Evolutionary conservation across 2,888 invertebrate genomes (phyloP).

Genomic region (Drosophila tanythrix): DNA sequence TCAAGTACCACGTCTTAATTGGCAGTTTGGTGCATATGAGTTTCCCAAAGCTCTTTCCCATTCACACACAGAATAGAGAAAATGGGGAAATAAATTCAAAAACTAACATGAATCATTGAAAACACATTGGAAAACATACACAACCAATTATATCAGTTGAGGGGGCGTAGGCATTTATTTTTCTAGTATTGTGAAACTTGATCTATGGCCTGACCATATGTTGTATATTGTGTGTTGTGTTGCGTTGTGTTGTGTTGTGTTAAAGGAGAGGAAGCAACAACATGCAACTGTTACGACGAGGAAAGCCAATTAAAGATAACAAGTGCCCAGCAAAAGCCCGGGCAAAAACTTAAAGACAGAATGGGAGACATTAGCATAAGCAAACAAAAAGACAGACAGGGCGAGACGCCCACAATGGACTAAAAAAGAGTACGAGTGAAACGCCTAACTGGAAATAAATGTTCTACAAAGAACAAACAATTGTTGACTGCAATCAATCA

Average conservation of each 20-base stretch:
- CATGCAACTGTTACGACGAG: constrained; percentile 51
- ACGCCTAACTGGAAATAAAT: constrained; percentile 73
- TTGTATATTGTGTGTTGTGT: constrained; percentile 9
- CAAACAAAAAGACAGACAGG: constrained; percentile 41
- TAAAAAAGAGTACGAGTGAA: constrained; percentile 50
- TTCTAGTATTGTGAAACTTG: constrained; percentile 46
- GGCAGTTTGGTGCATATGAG: constrained; percentile 37
- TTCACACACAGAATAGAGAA: constrained; percentile 1
- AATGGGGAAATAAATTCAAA: constrained; percentile 61
- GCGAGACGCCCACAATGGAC: constrained; percentile 17
- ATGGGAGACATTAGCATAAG: constrained; percentile 66
- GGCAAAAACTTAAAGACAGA: constrained; percentile 44
- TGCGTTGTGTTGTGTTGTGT: background rate
- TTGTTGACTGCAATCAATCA: constrained; percentile 82
- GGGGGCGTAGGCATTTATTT: constrained; percentile 23
- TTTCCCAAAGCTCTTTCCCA: constrained; percentile 19
- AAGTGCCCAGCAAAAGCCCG: constrained; percentile 46
- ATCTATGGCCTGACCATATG: constrained; percentile 62
- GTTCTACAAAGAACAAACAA: constrained; percentile 79
- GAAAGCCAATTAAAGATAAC: constrained; percentile 78
- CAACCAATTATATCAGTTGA: constrained; percentile 68
- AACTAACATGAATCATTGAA: constrained; percentile 73
- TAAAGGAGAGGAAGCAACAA: constrained; percentile 15
- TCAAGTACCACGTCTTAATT: constrained; percentile 33
- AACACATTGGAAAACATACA: constrained; percentile 56